These are phyloP conservation scores for Apodemus sylvaticus DNA, from an alignment of 2,113 vertebrate species.

Conservation along the genomic window DNA sequence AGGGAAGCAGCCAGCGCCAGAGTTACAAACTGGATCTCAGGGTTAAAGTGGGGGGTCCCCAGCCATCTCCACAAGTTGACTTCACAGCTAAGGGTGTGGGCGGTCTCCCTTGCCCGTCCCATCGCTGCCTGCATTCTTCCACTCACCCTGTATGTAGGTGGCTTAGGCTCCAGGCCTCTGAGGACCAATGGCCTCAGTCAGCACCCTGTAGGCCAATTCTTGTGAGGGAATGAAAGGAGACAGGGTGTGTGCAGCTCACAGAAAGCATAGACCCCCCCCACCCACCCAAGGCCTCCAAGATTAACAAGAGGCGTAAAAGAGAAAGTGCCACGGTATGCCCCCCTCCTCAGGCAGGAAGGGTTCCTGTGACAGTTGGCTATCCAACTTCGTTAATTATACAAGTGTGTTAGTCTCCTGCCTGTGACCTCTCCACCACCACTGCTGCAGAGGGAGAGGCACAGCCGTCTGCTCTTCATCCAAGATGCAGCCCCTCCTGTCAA, in stretches of 20 bases:
- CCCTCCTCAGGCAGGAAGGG: no score
- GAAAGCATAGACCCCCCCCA: background rate
- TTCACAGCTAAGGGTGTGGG: background rate
- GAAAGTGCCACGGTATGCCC: background rate
- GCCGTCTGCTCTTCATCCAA: background rate
- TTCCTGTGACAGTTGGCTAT: accelerated
- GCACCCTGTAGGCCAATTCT: background rate
- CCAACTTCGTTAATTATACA: background rate
- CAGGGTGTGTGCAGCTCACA: background rate
- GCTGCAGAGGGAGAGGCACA: background rate
- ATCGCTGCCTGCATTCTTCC: no score
- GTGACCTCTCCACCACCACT: background rate
- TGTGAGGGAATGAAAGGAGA: no score
- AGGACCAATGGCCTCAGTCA: background rate
- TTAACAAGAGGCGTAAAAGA: background rate
- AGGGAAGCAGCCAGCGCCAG: background rate
- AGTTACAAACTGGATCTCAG: background rate
- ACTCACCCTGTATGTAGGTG: no score
- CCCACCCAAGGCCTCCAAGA: accelerated
- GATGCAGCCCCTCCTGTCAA: accelerated
- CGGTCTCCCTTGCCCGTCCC: background rate
- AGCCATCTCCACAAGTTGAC: background rate
- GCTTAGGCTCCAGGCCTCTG: background rate
- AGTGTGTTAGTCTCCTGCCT: background rate
- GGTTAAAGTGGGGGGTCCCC: background rate